Conservation (phyloP, 2,797 vertebrate genomes). For the Sebastes nivosus region DNA sequence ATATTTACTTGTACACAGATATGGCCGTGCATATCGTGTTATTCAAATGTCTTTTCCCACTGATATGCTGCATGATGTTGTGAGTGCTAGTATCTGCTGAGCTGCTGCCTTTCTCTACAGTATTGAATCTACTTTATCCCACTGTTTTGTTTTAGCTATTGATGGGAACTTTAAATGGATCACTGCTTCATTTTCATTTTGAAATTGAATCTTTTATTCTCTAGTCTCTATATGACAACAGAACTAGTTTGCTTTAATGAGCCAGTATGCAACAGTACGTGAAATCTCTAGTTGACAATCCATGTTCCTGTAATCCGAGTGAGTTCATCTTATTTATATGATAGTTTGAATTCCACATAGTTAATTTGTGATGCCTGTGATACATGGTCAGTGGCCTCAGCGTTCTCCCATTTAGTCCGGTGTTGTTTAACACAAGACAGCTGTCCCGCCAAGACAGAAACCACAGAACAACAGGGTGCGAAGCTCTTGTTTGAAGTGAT, state of each 20-base stretch:
- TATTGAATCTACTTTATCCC: not conserved
- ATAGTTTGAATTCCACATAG: not conserved
- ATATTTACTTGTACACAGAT: not conserved
- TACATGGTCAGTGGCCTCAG: not conserved
- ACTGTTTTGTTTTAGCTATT: not conserved
- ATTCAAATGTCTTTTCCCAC: not conserved
- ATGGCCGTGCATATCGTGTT: not conserved
- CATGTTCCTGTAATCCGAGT: not conserved
- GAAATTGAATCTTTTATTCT: not conserved
- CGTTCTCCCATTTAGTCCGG: not conserved
- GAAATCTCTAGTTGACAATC: not conserved
- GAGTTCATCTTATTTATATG: not conserved
- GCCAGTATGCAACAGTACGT: not conserved
- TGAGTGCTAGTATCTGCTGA: not conserved
- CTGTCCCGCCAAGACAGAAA: conserved; percentile 7
- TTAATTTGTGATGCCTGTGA: conserved; percentile 8
- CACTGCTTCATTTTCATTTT: not conserved
- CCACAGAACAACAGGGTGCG: conserved; percentile 6
- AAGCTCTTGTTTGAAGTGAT: conserved; percentile 18
- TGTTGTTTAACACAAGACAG: conserved; percentile 23
- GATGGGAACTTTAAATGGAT: not conserved
- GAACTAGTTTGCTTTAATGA: conserved; percentile 5
- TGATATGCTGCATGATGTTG: not conserved
- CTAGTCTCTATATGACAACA: not conserved
- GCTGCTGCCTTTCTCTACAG: not conserved